Evolutionary conservation across 2,797 vertebrate genomes (phyloP).

Genomic region (Remorina albescens): DNA sequence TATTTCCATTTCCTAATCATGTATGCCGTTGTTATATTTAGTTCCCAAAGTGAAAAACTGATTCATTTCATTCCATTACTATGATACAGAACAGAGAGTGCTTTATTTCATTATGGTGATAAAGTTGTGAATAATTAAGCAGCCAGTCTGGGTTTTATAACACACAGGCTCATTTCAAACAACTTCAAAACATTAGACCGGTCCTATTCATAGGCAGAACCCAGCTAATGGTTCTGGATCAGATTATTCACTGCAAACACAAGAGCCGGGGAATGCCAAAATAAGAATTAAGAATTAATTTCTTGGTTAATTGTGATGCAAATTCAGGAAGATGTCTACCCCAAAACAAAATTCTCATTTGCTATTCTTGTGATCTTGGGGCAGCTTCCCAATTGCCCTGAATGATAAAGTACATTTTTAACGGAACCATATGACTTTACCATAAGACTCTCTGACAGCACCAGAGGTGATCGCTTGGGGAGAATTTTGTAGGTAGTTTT

Average conservation of each 20-base stretch:
- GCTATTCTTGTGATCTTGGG: conserved; percentile 45
- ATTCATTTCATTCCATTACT: conserved; percentile 20
- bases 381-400: conserved; percentile 22
- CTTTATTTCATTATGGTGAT: conserved; percentile 54
- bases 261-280: conserved; percentile 63
- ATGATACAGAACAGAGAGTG: background rate
- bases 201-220: conserved; percentile 52
- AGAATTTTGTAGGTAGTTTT: conserved; percentile 6
- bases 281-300: conserved; percentile 70
- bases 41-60: conserved; percentile 8
- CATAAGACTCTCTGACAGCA: conserved; percentile 6
- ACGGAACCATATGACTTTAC: conserved; percentile 41
- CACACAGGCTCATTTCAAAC: conserved; percentile 51
- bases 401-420: conserved; percentile 28
- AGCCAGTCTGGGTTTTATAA: conserved; percentile 52
- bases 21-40: conserved; percentile 6
- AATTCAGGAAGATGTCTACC: conserved; percentile 66
- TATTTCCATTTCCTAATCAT: background rate
- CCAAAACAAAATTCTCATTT: conserved; percentile 54
- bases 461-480: conserved; percentile 7
- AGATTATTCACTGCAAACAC: conserved; percentile 70
- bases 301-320: conserved; percentile 66
- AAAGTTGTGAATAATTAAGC: conserved; percentile 67
- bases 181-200: conserved; percentile 59
- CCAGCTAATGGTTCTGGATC: conserved; percentile 47